Base-by-base conservation (phyloP, 2,797 vertebrate species). In the Lutjanus campechanus region DNA sequence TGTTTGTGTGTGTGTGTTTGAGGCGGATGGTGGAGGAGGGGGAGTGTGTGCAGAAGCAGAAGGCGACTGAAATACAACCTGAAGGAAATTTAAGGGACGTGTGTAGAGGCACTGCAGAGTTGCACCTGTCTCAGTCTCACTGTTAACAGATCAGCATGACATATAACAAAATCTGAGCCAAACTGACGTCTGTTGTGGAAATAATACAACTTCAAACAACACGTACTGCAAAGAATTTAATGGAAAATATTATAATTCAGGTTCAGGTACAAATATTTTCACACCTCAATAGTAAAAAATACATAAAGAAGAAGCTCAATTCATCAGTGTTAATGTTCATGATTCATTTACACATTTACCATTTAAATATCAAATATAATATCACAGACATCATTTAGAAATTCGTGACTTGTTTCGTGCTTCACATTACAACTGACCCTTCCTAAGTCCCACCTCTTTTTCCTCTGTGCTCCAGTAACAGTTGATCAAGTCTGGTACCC, bases 281-380 rank as follows among this genome's bases (percentile, higher is more conserved):
- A 22, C 20, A 70, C 13, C 49, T 75, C 2, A 62, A 17, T 12
- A 49, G n/a, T 64, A 77, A 55, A 78, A 83, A 79, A 81, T 43
- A 64, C n/a, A 60, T 73, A 70, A 20, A 79, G 16, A 69, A 69
- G 74, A 72, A 20, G 11, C 8, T 74, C 4, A 69, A 49, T 88
- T 88, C 25, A 64, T 87, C 43, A 53, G 10, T 12, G 12, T 19
- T 36, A 3, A 73, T 19, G 11, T 58, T 58, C 54, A 64, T 72
- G 15, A 70, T 75, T 62, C 17, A 47, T 67, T 74, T n/a, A 65
- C 49, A 69, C 12, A 9, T 65, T 53, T 16, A 8, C 65, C 19
- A 7, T 58, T 12, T n/a, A 75, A 63, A 76, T 20, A 60, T 70
- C n/a, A 70, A 40, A 74, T 7, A 29, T 7, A 43, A 62, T 11